These are phyloP conservation scores for Drosophila mettleri DNA, from an alignment of 2,888 invertebrate genomes.

Conservation along the genomic window DNA sequence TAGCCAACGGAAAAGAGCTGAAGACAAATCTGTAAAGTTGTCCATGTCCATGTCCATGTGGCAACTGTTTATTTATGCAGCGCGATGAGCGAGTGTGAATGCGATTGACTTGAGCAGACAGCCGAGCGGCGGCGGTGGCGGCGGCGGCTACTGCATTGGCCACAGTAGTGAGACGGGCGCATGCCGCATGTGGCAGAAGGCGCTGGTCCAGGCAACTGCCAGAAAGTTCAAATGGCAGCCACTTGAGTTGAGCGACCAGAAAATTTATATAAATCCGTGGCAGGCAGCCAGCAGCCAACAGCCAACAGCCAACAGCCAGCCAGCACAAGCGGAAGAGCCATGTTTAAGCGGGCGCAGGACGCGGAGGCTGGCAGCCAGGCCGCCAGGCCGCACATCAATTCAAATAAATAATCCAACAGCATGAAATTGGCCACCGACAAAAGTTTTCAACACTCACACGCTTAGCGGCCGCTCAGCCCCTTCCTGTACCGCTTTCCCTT, in stretches of 20 bases:
- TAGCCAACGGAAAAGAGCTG: too few relatives aligned
- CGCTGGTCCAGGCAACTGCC: slow-evolving; percentile 11
- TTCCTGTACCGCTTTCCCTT: neutral
- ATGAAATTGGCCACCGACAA: slow-evolving; percentile 73
- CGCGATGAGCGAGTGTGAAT: slow-evolving; percentile 2
- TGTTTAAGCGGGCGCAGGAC: too few relatives aligned
- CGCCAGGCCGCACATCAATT: slow-evolving; percentile 74
- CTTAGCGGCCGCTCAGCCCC: slow-evolving; percentile 24
- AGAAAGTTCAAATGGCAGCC: slow-evolving; percentile 45
- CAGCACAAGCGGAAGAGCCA: neutral
- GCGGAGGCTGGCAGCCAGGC: neutral
- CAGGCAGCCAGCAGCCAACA: slow-evolving; percentile 40
- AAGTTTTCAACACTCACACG: slow-evolving; percentile 64
- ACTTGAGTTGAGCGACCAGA: slow-evolving; percentile 63
- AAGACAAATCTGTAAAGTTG: slow-evolving; percentile 9
- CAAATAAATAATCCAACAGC: slow-evolving; percentile 80
- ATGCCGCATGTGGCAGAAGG: slow-evolving; percentile 1
- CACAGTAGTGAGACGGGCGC: neutral
- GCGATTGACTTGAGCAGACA: neutral
- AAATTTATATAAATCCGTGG: slow-evolving; percentile 66
- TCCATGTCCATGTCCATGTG: slow-evolving; percentile 20
- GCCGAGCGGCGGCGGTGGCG: neutral
- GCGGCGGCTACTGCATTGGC: slow-evolving; percentile 3
- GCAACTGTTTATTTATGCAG: slow-evolving; percentile 46
- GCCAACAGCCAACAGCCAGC: slow-evolving; percentile 40